A percentile compares a stretch with the other conserved stretches of the same genome.
These are phyloP conservation scores for Pseudorhiza aurosa DNA, from an alignment of 30 jellyfish, hydroid and myxozoan genomes.

Conservation along the genomic window DNA sequence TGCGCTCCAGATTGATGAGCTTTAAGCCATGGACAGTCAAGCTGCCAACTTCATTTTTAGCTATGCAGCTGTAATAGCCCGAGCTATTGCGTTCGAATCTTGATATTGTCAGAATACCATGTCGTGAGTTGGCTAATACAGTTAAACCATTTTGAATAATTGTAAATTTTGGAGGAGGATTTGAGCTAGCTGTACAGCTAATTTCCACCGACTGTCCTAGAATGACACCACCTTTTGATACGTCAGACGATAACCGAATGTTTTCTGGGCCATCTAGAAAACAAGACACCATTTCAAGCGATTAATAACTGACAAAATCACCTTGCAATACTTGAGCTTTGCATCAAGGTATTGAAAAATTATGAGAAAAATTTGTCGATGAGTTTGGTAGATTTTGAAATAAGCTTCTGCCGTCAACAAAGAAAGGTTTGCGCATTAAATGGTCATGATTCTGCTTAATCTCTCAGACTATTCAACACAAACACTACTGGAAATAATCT, in stretches of 20 bases:
- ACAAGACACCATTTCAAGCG: too few species aligned
- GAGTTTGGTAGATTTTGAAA: too few species aligned
- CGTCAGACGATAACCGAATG: conserved; percentile 17
- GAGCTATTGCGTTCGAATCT: conserved; percentile 24
- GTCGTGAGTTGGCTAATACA: not conserved
- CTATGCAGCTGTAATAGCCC: conserved; percentile 62
- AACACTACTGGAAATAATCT: too few species aligned
- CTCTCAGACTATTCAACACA: too few species aligned
- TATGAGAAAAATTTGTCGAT: too few species aligned
- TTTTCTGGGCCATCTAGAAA: conserved; percentile 60
- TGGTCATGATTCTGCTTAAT: too few species aligned
- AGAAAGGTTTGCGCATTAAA: too few species aligned
- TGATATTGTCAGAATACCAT: conserved; percentile 36
- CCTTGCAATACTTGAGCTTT: too few species aligned
- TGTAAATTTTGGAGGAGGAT: conserved; percentile 43
- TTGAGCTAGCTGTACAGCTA: conserved; percentile 41
- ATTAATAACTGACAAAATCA: too few species aligned
- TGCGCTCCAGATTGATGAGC: conserved; percentile 19
- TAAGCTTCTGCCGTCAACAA: too few species aligned
- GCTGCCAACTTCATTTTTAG: conserved; percentile 25
- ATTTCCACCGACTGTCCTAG: conserved; percentile 22
- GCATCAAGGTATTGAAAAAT: too few species aligned
- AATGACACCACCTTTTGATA: conserved; percentile 37
- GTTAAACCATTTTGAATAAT: conserved; percentile 22
- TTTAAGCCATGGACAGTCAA: conserved; percentile 32